These are phyloP conservation scores for Stomatorhinus ivindoensis DNA, from an alignment of 2,113 vertebrate genomes.

Conservation along the genomic window DNA sequence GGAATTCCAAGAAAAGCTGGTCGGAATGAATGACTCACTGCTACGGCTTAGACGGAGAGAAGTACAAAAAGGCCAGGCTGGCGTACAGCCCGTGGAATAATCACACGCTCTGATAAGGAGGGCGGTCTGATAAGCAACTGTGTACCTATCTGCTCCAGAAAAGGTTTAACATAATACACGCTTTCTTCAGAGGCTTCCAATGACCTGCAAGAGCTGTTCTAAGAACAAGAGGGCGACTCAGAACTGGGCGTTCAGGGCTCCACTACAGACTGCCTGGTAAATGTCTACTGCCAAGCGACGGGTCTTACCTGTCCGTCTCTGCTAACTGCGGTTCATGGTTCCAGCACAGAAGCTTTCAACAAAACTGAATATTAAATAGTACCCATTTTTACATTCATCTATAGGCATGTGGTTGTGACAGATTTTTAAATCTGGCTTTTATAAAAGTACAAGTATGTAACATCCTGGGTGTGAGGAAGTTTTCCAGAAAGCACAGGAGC, in stretches of 20 bases:
- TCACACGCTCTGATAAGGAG: neutral
- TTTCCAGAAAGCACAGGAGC: neutral
- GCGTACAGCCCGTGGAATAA: neutral
- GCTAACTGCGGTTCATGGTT: constrained; percentile 3
- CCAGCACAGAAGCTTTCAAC: neutral
- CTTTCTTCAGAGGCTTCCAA: neutral
- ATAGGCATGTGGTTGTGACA: neutral
- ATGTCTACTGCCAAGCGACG: neutral
- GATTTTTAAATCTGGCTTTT: neutral
- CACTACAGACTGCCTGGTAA: constrained; percentile 9
- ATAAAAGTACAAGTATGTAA: neutral
- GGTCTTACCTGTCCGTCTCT: neutral
- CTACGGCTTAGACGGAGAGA: neutral
- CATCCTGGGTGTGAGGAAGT: neutral
- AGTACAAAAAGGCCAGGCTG: neutral
- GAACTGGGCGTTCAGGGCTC: neutral
- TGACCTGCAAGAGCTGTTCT: neutral
- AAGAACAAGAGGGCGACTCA: neutral
- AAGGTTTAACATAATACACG: neutral
- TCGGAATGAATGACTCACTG: constrained; percentile 1
- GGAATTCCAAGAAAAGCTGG: constrained; percentile 5
- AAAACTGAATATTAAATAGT: neutral
- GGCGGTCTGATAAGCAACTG: neutral
- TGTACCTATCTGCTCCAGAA: neutral
- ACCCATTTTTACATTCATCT: neutral